Base-by-base conservation (phyloP, 37 sponge, comb jelly and placozoan genomes). In the Spongia lamella region DNA sequence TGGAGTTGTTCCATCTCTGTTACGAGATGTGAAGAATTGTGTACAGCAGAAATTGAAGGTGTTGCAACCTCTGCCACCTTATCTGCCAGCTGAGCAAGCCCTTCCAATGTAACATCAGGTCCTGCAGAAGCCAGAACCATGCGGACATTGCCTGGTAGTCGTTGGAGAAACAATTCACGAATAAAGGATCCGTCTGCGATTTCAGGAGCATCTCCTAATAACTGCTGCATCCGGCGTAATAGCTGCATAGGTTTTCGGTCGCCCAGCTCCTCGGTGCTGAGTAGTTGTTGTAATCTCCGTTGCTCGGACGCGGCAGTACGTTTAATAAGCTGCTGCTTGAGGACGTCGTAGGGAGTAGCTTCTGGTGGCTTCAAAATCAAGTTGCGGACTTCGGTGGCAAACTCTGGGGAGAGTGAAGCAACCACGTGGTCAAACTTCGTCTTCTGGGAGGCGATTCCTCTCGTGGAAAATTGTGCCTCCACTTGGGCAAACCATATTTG, bases 131-230 rank as follows among this genome's bases (percentile, higher is more conserved):
- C 71, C 56, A 79, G 60, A 36, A 79, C 80, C 72, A 79, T 70
- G 7, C 80, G 52, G 7, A 70, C 65, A 24, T 79, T 36, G 14
- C 35, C 30, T 33, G 80, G 71, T 0, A 79, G 71, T 17, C 52
- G 80, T 51, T 79, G 80, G 11, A 79, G 71, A 35, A 79, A 79
- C 9, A 70, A 36, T 34, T 79, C 80, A 19, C 80, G 36, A 9
- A 79, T n/a, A 36, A 79, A 61, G 36, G 62, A 37, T 3, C 21
- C 7, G 40, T 79, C 53, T 3, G 61, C 22, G 0, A 20, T 9
- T 11, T 22, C 29, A 3, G 40, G 0, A 31, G 38, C 38, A 22
- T 70, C 80, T 2, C 80, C 71, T 53, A 71, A 15, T 33, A 80
- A 56, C 25, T 61, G 81, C 37, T 71, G 30, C 72, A 80, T 70